A percentile compares a stretch with the other conserved stretches of the same genome.
phyloP scores from a whole-genome alignment of 2,888 invertebrate genomes.

The Tetramorium bicarinatum region DNA sequence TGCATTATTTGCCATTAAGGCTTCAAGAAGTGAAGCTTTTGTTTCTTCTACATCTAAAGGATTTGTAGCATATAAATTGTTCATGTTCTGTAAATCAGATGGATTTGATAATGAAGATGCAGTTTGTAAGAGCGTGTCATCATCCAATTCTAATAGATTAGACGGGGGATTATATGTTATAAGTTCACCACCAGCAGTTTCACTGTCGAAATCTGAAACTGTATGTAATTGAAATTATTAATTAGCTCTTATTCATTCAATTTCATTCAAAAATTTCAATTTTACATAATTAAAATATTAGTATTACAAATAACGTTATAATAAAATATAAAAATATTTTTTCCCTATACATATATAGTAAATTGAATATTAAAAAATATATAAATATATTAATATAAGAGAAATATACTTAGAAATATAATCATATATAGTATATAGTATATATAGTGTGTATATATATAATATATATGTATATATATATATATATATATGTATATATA shows the following conservation, averaged over 20 bases:
- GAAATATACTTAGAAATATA: not conserved
- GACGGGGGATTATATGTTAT: constrained; percentile 82
- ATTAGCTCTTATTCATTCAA: not conserved
- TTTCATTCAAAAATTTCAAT: no score
- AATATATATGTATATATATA: no score
- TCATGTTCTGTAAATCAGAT: constrained; percentile 63
- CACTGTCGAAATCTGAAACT: constrained; percentile 72
- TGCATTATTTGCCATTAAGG: constrained; percentile 70
- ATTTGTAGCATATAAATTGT: constrained; percentile 71
- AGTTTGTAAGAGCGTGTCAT: constrained; percentile 80
- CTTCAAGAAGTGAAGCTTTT: constrained; percentile 80
- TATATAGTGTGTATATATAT: no score
- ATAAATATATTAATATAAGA: not conserved
- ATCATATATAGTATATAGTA: not conserved
- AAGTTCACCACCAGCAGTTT: constrained; percentile 83
- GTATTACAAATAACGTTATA: not conserved
- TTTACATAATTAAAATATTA: constrained; percentile 1
- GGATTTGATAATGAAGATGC: constrained; percentile 71
- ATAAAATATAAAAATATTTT: not conserved
- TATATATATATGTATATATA: not conserved
- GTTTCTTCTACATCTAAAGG: constrained; percentile 77
- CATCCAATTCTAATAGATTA: constrained; percentile 82
- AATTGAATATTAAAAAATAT: not conserved
- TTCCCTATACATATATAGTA: not conserved
- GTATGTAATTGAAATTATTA: constrained; percentile 12